phyloP scores from a whole-genome alignment of 2,113 vertebrate genomes.

The Pelodiscus sinensis region DNA sequence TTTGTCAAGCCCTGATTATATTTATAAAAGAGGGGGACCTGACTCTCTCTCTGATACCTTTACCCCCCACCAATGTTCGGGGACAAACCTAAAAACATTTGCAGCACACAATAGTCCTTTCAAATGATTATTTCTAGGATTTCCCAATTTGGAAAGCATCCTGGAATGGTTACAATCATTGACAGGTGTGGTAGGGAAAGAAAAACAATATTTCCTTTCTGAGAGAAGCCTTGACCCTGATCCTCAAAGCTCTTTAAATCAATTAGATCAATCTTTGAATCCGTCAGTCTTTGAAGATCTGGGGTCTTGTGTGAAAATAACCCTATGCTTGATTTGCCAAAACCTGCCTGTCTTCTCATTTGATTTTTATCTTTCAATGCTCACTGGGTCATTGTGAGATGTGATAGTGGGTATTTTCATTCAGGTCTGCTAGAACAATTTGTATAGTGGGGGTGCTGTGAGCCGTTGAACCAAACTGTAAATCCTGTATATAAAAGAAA shows the following conservation, averaged over 20 bases:
- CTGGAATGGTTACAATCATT: background rate
- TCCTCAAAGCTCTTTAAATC: background rate
- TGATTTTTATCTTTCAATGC: background rate
- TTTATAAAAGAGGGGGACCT: background rate
- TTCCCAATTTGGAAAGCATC: background rate
- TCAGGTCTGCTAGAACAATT: background rate
- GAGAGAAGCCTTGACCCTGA: background rate
- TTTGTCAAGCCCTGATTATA: background rate
- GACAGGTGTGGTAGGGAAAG: background rate
- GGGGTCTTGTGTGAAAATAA: background rate
- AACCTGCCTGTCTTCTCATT: background rate
- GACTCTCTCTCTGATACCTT: background rate
- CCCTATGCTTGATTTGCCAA: background rate
- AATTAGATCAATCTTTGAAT: background rate
- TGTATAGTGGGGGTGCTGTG: too few relatives aligned
- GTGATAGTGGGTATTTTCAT: background rate
- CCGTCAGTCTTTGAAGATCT: background rate
- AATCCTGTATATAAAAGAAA: too few relatives aligned
- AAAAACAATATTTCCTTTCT: background rate
- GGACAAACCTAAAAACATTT: background rate
- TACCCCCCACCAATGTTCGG: too few relatives aligned
- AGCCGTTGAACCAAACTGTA: too few relatives aligned
- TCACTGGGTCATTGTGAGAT: background rate
- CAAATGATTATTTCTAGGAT: background rate
- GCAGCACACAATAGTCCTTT: background rate